Percentiles rank a stretch among this genome's conserved stretches.
Evolutionary conservation across 2,888 invertebrate species (phyloP).

Genomic region (Dysmachus trigonus): DNA sequence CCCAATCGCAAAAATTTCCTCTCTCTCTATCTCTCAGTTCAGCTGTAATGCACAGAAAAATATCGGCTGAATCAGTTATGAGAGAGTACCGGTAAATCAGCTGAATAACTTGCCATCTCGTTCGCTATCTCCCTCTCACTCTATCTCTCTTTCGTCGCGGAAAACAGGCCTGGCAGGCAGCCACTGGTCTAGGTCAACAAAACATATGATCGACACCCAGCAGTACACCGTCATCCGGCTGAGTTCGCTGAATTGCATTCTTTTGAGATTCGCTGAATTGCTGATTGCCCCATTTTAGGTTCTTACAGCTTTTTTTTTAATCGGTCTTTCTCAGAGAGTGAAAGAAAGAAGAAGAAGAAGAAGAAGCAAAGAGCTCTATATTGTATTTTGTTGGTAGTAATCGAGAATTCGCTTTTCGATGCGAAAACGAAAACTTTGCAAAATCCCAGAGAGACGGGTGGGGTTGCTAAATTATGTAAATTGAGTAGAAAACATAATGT

Average conservation of each 20-base stretch:
- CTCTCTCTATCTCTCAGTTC: slow-evolving; percentile 9
- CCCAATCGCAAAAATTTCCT: neutral
- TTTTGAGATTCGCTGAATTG: neutral
- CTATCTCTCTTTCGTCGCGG: neutral
- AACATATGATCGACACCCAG: slow-evolving; percentile 16
- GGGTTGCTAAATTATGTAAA: slow-evolving; percentile 9
- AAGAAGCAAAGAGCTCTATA: neutral
- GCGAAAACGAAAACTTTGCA: neutral
- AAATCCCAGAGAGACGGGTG: neutral
- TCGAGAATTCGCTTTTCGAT: neutral
- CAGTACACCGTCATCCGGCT: neutral
- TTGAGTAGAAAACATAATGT: neutral
- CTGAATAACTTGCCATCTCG: neutral
- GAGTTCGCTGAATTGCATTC: neutral
- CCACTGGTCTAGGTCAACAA: slow-evolving; percentile 24
- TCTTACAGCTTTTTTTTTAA: neutral
- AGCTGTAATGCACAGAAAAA: neutral
- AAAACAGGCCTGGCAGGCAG: neutral
- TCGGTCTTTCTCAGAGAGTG: neutral
- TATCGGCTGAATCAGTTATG: neutral
- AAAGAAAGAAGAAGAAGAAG: neutral
- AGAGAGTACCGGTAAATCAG: neutral
- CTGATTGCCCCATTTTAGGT: neutral
- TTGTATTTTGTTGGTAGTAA: neutral
- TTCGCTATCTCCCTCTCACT: neutral